These are phyloP conservation scores for Sphenopsis melanotis DNA, from an alignment of 2,797 vertebrate species.

Conservation along the genomic window DNA sequence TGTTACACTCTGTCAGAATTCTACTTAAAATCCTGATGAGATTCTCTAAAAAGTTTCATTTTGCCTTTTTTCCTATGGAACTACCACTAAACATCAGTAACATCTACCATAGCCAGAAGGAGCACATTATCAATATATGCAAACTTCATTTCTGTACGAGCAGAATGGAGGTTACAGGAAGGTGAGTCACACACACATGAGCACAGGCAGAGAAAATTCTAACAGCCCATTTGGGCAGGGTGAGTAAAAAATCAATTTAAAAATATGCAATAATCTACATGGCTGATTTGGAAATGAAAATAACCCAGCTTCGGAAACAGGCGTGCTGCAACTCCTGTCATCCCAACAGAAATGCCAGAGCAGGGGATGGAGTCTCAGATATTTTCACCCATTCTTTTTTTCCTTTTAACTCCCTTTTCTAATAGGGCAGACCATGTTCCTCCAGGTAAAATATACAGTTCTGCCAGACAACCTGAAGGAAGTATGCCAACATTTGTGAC, in stretches of 20 bases:
- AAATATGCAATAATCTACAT: not conserved
- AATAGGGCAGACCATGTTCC: not conserved
- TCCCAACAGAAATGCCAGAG: not conserved
- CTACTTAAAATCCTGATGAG: not conserved
- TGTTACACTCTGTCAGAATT: not conserved
- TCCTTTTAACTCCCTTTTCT: not conserved
- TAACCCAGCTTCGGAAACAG: not conserved
- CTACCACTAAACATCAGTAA: not conserved
- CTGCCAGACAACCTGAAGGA: not conserved
- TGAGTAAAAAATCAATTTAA: not conserved
- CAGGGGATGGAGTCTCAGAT: not conserved
- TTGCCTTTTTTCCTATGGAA: not conserved
- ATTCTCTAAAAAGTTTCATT: not conserved
- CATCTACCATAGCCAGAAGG: not conserved
- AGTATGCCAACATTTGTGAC: not conserved
- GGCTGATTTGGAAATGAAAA: not conserved
- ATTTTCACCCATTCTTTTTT: not conserved
- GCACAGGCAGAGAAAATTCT: not conserved
- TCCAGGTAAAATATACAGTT: not conserved
- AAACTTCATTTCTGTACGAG: not conserved
- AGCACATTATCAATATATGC: not conserved
- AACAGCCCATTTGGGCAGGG: not conserved
- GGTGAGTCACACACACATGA: not conserved
- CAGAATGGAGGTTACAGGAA: not conserved
- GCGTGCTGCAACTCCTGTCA: not conserved